Evolutionary conservation across 2,888 invertebrate species (phyloP).

Genomic region (Fissipunctia ypsillon): DNA sequence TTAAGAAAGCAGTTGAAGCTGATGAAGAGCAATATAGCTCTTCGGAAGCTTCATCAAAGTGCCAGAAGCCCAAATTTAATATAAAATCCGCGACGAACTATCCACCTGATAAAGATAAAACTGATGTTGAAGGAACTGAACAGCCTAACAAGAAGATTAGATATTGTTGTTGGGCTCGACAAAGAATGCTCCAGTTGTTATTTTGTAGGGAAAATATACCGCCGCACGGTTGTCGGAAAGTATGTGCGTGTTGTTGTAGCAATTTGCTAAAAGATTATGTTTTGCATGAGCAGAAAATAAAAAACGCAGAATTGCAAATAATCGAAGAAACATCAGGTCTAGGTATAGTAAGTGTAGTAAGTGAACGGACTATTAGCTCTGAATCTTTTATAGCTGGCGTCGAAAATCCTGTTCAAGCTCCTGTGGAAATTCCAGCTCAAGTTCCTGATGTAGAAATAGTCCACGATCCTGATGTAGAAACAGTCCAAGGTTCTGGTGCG

Average conservation of each 20-base stretch:
- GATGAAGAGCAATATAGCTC: background rate
- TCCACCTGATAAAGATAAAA: slow-evolving; percentile 19
- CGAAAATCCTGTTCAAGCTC: background rate
- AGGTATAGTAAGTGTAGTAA: too few relatives aligned
- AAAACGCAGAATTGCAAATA: background rate
- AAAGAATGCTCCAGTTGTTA: slow-evolving; percentile 53
- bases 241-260: slow-evolving; percentile 75
- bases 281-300: slow-evolving; percentile 23
- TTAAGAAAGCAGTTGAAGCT: background rate
- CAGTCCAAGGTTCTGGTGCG: background rate
- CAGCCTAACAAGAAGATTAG: slow-evolving; percentile 28
- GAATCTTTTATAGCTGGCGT: background rate
- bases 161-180: slow-evolving; percentile 79
- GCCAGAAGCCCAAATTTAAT: slow-evolving; percentile 41
- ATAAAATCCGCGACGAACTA: slow-evolving; percentile 32
- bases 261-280: slow-evolving; percentile 44
- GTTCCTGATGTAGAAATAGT: background rate
- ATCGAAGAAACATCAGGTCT: background rate
- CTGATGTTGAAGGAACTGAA: background rate
- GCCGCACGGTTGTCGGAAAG: slow-evolving; percentile 62
- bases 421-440: background rate
- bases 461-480: background rate
- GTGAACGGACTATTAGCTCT: background rate
- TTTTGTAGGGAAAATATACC: slow-evolving; percentile 29
- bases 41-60: slow-evolving; percentile 5